Evolutionary conservation across 2,888 invertebrate genomes (phyloP), one percentile per base, ranked within the genome.

Genomic region (Neria commutata): DNA sequence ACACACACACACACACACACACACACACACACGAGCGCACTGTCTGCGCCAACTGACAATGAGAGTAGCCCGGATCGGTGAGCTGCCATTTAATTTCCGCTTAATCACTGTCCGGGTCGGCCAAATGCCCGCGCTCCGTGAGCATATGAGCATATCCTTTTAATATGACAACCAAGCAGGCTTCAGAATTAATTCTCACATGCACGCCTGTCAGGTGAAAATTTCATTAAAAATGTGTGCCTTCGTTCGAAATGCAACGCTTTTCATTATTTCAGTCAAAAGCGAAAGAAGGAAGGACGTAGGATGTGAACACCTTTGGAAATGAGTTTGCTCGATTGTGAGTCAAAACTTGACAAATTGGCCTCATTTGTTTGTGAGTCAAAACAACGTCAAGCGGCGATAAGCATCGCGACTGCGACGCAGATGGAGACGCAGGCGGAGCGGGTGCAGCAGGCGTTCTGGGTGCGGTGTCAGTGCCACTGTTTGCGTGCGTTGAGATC

Each of bases 331-430:
- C 37, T 37, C 16, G 37, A 37, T 37, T 10, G 8, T 37, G 52
- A 58, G 59, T 23, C 24, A 26, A 14, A 51, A 61, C 65, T 74
- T 79, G 81, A 79, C 79, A 79, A 80, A 79, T 80, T 76, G 70
- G 69, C 56, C 71, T 78, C 80, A 79, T 79, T 80, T 80, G 71
- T 79, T 76, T 70, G 67, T 46, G 48, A 74, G 77, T 78, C 80
- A 80, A 77, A 79, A 79, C 72, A 79, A 72, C 67, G 60, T 55
- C 65, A 57, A 54, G 63, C 58, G 50, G 61, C 67, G 74, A 72
- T 76, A 73, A 73, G 64, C 64, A 77, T 73, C 74, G 61, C 62
- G 60, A 56, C 16, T 56, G 47, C 21, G 19, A 3, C 26, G 52
- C 45, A 55, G 54, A 21, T 40, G 40, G 16, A 6, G 16, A 17